phyloP scores from a whole-genome alignment of 2,888 invertebrate species.

The Sclerodermus sp. region DNA sequence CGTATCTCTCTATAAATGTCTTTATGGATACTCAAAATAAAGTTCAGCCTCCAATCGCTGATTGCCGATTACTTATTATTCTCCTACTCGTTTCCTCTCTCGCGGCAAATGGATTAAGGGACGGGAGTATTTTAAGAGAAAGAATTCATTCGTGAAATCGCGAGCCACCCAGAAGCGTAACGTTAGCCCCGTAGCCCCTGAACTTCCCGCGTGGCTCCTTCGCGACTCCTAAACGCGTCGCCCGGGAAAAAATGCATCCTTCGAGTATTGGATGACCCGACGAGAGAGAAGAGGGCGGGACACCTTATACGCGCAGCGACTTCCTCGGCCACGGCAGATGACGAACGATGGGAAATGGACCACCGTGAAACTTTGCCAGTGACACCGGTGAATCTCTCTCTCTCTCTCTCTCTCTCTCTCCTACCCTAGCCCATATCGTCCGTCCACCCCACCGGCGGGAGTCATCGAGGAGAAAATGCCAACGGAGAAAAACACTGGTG shows the following conservation, averaged over 20 bases:
- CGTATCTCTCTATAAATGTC: too few relatives aligned
- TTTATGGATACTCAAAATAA: too few relatives aligned
- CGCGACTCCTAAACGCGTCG: slow-evolving; percentile 30
- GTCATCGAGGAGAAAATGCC: too few relatives aligned
- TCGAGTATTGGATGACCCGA: slow-evolving; percentile 45
- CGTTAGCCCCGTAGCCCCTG: slow-evolving; percentile 19
- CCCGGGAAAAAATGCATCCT: slow-evolving; percentile 18
- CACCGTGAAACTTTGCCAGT: slow-evolving; percentile 42
- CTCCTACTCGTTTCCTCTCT: too few relatives aligned
- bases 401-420: neutral
- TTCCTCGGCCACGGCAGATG: slow-evolving; percentile 37
- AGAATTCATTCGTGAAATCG: slow-evolving; percentile 16
- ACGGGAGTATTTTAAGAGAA: slow-evolving; percentile 1
- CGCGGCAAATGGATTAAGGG: too few relatives aligned
- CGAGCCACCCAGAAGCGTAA: slow-evolving; percentile 44
- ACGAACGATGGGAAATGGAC: slow-evolving; percentile 56
- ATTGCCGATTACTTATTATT: too few relatives aligned
- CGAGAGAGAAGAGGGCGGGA: slow-evolving; percentile 1
- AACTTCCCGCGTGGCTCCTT: too few relatives aligned
- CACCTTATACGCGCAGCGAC: too few relatives aligned
- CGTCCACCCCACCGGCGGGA: too few relatives aligned
- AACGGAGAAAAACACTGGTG: too few relatives aligned
- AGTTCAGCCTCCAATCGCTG: too few relatives aligned
- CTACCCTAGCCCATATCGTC: neutral
- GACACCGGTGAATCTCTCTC: too few relatives aligned